These are phyloP conservation scores for Coelogynopora nodosa DNA, from an alignment of 2,888 invertebrate genomes.

Conservation along the genomic window DNA sequence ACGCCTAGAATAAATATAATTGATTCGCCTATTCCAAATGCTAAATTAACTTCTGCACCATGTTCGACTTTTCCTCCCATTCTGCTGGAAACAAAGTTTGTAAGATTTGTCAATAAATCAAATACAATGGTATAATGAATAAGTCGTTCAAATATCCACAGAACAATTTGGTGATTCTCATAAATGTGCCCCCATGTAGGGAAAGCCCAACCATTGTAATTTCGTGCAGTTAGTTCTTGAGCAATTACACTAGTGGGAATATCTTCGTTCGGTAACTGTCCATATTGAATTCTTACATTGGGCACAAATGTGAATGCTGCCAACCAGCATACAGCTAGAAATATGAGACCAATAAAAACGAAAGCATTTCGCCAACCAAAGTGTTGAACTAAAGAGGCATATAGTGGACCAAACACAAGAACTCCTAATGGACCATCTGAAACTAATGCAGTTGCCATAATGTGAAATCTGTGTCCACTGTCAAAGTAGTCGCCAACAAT, in stretches of 20 bases:
- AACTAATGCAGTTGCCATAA: constrained; percentile 39
- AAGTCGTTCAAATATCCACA: constrained; percentile 41
- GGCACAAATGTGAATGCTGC: constrained; percentile 27
- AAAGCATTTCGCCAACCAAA: constrained; percentile 44
- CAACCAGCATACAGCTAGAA: neutral
- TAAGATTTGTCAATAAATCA: constrained; percentile 43
- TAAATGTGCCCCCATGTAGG: constrained; percentile 1
- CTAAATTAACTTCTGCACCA: constrained; percentile 1
- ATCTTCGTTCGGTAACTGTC: constrained; percentile 15
- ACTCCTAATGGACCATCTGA: constrained; percentile 44
- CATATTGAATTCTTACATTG: constrained; percentile 2
- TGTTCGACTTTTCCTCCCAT: neutral
- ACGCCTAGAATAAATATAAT: constrained; percentile 40
- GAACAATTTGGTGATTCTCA: constrained; percentile 42
- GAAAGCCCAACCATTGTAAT: constrained; percentile 37
- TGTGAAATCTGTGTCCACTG: constrained; percentile 39
- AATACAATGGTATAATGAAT: constrained; percentile 45
- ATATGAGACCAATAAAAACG: constrained; percentile 35
- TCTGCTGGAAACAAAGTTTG: constrained; percentile 16
- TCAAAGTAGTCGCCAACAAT: constrained; percentile 44
- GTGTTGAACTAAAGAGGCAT: constrained; percentile 16
- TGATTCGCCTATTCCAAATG: constrained; percentile 39
- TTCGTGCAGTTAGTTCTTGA: neutral
- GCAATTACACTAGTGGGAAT: neutral
- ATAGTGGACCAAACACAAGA: constrained; percentile 42